Percentiles rank a stretch among this genome's conserved stretches.
Evolutionary conservation across 2,113 vertebrate species (phyloP).

Genomic region (Sitta europaea): DNA sequence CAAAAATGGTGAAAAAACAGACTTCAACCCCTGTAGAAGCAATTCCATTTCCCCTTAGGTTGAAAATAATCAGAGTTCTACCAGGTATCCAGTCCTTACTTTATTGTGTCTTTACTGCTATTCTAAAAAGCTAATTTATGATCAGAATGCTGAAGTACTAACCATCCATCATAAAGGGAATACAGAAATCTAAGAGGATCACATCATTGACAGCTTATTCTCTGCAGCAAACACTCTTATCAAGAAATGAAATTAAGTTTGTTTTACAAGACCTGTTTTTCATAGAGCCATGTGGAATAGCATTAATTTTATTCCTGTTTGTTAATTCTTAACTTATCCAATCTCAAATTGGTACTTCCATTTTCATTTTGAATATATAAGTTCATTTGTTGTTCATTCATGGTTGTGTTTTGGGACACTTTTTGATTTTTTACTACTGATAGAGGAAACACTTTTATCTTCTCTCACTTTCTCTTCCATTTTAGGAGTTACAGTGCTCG

Average conservation of each 20-base stretch:
- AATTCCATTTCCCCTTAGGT: background rate
- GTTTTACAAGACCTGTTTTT: background rate
- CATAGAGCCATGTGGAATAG: background rate
- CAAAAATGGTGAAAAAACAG: background rate
- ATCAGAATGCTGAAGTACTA: background rate
- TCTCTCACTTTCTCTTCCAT: background rate
- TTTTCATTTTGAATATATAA: background rate
- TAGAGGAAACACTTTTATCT: background rate
- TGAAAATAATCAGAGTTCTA: background rate
- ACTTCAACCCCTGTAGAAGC: background rate
- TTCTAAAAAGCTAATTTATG: background rate
- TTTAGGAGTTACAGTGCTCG: constrained; percentile 79
- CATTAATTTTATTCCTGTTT: background rate
- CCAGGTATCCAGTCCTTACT: background rate
- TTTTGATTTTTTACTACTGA: background rate
- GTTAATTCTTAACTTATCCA: background rate
- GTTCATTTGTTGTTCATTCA: background rate
- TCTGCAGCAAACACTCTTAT: background rate
- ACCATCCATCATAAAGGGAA: too few species aligned
- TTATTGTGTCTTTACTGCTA: background rate
- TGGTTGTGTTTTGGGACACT: background rate
- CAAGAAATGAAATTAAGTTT: background rate
- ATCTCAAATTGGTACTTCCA: background rate
- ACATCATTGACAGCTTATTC: background rate
- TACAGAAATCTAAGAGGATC: background rate